Evolutionary conservation across 2,888 invertebrate species (phyloP).

Genomic region (Drosophila merina): DNA sequence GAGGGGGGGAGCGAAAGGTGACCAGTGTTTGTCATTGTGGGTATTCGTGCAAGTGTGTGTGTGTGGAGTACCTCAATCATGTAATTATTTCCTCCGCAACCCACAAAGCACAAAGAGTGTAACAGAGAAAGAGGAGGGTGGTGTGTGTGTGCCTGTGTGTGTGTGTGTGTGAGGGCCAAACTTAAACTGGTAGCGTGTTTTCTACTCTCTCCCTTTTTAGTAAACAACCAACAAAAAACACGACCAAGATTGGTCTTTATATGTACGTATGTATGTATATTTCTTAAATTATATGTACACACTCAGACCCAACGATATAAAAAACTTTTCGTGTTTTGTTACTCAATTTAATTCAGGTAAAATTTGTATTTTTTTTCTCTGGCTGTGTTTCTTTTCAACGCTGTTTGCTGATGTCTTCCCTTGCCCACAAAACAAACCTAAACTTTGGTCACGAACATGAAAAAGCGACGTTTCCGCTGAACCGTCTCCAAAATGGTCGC

Average conservation of each 20-base stretch:
- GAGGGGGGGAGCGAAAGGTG: constrained; percentile 1
- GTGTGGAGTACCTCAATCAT: constrained; percentile 81
- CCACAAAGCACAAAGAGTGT: constrained; percentile 42
- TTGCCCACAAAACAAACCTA: constrained; percentile 31
- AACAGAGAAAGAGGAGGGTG: constrained; percentile 21
- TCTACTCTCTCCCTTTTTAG: constrained; percentile 17
- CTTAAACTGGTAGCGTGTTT: constrained; percentile 41
- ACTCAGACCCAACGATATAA: constrained; percentile 53
- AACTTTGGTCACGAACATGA: constrained; percentile 76
- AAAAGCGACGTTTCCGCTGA: constrained; percentile 74
- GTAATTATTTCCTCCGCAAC: constrained; percentile 84
- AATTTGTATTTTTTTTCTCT: constrained; percentile 53
- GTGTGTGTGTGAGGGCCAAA: constrained; percentile 26
- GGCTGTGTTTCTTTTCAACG: constrained; percentile 45
- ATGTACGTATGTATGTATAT: constrained; percentile 13
- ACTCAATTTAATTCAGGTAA: constrained; percentile 83
- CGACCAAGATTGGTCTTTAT: constrained; percentile 37
- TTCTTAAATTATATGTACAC: constrained; percentile 33
- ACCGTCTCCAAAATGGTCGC: constrained; percentile 73
- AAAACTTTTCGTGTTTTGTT: constrained; percentile 78
- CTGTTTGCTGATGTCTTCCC: constrained; percentile 30
- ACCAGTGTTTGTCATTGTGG: constrained; percentile 51
- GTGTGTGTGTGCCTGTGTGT: constrained; percentile 15
- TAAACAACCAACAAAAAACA: constrained; percentile 34
- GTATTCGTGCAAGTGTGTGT: constrained; percentile 36